Conservation (phyloP, 2,888 invertebrate genomes). For the Deilephila porcellus region DNA sequence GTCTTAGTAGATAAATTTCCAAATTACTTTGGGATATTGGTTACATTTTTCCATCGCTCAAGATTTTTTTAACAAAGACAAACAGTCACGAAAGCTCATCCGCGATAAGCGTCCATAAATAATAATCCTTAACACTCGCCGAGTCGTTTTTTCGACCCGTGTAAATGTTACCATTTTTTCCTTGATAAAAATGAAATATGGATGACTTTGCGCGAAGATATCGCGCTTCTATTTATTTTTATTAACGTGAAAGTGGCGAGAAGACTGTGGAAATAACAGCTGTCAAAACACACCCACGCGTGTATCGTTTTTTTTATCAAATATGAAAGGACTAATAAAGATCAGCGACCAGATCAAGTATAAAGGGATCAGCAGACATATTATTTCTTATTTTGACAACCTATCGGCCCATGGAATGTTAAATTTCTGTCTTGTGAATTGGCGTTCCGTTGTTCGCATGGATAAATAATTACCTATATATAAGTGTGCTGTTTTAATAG, state of each 20-base stretch:
- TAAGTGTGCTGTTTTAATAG: no score
- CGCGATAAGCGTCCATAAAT: slow-evolving; percentile 17
- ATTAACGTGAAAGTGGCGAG: background rate
- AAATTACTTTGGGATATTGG: background rate
- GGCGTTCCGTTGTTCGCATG: no score
- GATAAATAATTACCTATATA: no score
- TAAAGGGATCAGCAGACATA: no score
- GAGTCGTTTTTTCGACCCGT: background rate
- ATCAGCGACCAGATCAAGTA: no score
- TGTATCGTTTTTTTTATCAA: no score
- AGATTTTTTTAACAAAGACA: slow-evolving; percentile 11
- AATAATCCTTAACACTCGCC: slow-evolving; percentile 14
- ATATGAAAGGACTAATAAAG: no score
- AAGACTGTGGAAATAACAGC: background rate
- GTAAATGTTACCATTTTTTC: slow-evolving; percentile 12
- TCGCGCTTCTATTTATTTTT: background rate
- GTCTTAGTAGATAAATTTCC: background rate
- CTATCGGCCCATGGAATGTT: no score
- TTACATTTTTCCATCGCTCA: background rate
- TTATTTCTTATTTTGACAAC: no score
- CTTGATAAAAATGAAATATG: slow-evolving; percentile 20
- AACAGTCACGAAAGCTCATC: slow-evolving; percentile 1
- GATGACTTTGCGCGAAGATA: slow-evolving; percentile 1
- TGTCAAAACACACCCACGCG: no score
- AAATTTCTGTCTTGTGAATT: no score